Conservation (phyloP, 35 echinoderm and acorn worm genomes). For the Hemicentrotus pulcherrimus region DNA sequence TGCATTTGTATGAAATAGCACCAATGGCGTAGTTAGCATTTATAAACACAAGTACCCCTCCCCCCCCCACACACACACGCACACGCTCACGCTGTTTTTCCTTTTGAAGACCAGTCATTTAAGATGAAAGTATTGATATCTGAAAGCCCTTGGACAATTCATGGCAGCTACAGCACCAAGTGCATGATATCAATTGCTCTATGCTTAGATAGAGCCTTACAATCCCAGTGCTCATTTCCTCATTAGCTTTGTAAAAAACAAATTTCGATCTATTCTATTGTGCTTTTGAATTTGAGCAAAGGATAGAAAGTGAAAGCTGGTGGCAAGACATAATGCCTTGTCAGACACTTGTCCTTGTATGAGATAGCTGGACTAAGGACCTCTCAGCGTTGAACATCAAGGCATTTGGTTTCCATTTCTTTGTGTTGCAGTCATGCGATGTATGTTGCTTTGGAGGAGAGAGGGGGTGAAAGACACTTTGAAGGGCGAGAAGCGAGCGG, state of each 20-base stretch:
- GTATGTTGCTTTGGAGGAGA: background rate
- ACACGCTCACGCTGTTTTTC: background rate
- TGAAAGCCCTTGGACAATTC: background rate
- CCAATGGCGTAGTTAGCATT: too few species aligned
- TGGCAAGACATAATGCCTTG: background rate
- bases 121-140: too few species aligned
- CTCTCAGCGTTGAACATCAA: background rate
- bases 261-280: background rate
- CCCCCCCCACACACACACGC: background rate
- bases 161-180: background rate
- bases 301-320: background rate
- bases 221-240: background rate
- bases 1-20: background rate
- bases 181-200: background rate
- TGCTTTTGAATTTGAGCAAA: background rate
- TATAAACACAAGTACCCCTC: background rate
- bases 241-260: background rate
- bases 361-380: background rate
- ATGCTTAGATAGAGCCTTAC: background rate
- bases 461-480: background rate
- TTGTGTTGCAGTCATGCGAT: constrained; percentile 8
- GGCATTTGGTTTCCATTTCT: background rate
- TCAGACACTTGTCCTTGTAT: background rate
- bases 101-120: too few species aligned
- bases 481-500: background rate